A percentile compares a stretch with the other conserved stretches of the same genome.
Conservation (phyloP, 2,888 invertebrate species). For the Lycaena phlaeas region DNA sequence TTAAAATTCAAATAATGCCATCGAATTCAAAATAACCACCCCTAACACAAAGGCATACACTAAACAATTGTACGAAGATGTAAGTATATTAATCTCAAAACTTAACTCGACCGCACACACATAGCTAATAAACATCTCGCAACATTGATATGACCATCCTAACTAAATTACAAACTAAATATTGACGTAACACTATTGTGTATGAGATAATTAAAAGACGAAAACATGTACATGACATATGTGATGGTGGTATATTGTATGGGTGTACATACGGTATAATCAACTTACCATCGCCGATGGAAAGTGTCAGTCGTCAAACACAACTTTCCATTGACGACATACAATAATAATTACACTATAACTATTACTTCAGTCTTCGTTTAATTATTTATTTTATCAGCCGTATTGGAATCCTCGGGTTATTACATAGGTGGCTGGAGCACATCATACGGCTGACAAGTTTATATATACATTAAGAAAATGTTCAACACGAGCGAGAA, state of each 20-base stretch:
- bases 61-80: too few species aligned
- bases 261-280: constrained; percentile 8
- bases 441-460: constrained; percentile 9
- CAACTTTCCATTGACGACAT: constrained; percentile 36
- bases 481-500: neutral
- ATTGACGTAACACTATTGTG: neutral
- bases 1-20: too few species aligned
- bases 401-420: constrained; percentile 26
- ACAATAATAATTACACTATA: constrained; percentile 65
- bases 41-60: too few species aligned
- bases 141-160: too few species aligned
- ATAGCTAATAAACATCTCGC: too few species aligned
- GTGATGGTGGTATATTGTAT: constrained; percentile 9
- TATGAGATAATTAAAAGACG: neutral
- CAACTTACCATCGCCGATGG: constrained; percentile 16
- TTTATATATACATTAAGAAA: neutral
- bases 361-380: constrained; percentile 68
- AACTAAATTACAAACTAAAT: neutral
- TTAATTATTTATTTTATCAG: constrained; percentile 64
- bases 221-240: neutral
- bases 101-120: too few species aligned
- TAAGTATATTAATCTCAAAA: too few species aligned
- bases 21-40: too few species aligned
- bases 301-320: too few species aligned
- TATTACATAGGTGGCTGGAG: constrained; percentile 13